Base-by-base conservation (phyloP, 2,888 invertebrate genomes). In the Lasioglossum morio region DNA sequence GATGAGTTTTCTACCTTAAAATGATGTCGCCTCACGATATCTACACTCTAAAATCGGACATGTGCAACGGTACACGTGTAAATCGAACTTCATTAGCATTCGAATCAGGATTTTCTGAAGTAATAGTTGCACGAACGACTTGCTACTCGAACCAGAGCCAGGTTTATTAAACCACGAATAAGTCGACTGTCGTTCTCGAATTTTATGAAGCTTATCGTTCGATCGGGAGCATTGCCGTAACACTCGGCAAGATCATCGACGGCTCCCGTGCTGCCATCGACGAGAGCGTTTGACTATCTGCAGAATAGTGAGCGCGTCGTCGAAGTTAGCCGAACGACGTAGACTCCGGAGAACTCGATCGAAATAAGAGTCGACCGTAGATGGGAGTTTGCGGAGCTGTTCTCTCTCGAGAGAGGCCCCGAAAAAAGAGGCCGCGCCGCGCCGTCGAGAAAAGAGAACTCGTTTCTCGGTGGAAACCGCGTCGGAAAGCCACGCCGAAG, bases 401-500 rank as follows among this genome's bases (percentile, higher is more conserved):
- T 53, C 53, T 53, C 53, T 53, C 53, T 53, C 23, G 23, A 53
- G 53, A 53, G 7, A 27, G 60, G 14, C 14, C 27, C 60, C 60
- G 27, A 27, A 60, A 60, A 60, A 60, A 60, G 27, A 60, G 60
- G 60, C 60, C 2, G 10, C 53, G 48, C 16, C 46, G 19, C 2
- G n/a, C 0, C 53, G 53, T 60, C 60, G 60, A 60, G 60, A 60
- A 66, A 66, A 66, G 66, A 30, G 66, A 66, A 66, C 60, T 60
- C 60, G 19, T 19, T 19, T 19, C 27, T 10, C 60, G 53, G 30
- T 12, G 30, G 60, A 75, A 46, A 53, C 91, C 90, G 85, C 77
- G 81, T 80, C 30, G 19, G 34, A 66, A 66, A 66, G 66, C 34
- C 66, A 66, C 66, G 66, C 34, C 66, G 66, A 66, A 30, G 30